Base-by-base conservation (phyloP, 1,140 invertebrate genomes). In the Rhopalosiphum padi region DNA sequence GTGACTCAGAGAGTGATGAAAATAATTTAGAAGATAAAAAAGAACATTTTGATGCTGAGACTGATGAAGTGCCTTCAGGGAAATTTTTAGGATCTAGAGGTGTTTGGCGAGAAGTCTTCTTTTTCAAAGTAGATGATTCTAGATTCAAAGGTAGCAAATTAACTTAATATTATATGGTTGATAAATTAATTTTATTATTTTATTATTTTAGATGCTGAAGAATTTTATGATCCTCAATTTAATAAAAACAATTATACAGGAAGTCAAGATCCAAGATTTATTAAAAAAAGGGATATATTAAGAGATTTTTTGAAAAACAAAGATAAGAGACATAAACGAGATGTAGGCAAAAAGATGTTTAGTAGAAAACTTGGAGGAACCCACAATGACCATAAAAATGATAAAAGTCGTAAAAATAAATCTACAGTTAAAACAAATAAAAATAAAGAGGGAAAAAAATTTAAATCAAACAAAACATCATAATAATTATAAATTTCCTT, bases 231-330 rank as follows among this genome's bases (percentile, higher is more conserved):
- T 55, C 82, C 91, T 55, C 15, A 93, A 41, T 53, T 85, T 51
- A 93, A 93, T n/a, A 85, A 53, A 53, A 51, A 1, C 9, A 53
- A 53, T 30, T 93, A 93, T 85, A 37, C 46, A 4, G 91, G 91
- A 83, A 85, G 48, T 93, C 82, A 85, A 93, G 91, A 93, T 85
- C 91, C 91, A 53, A 93, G n/a, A 55, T 93, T 93, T 30, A 93
- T 93, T 41, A 53, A 93, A 21, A 53, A 41, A 53, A 83, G 91
- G 18, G 91, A 93, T 25, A 37, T 85, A 30, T 83, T 93, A n/a
- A 83, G 48, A 51, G 91, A 93, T 21, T 93, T 93, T 53, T 85
- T 93, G n/a, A 93, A 93, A 85, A 83, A 82, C 11, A 93, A 93
- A 93, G 25, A 85, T 85, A 93, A 93, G 51, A 83, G 91, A 85